Evolutionary conservation across 2,888 invertebrate genomes (phyloP), one percentile per base, ranked within the genome.

Genomic region (Sepiola atlantica): DNA sequence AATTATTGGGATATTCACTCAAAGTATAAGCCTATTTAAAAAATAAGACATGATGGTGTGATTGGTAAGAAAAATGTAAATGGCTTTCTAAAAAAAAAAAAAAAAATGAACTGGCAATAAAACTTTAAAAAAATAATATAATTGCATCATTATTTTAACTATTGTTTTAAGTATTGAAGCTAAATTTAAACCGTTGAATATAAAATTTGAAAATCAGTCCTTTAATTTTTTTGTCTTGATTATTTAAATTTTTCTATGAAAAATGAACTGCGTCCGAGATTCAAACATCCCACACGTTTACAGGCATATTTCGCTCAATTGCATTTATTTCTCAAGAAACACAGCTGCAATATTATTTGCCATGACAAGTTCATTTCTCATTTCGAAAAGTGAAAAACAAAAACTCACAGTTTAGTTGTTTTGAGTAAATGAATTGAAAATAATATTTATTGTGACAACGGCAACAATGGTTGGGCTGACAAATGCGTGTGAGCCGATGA

Each of bases 311-410:
- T 77, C 77, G n/a, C 77, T n/a, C n/a, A 10, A 77, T 77, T 10
- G 28, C n/a, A 77, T 77, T 77, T 77, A 77, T n/a, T 77, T 77
- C n/a, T 77, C 77, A 77, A n/a, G 77, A 77, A 77, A 77, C n/a
- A 77, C n/a, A 28, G 61, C n/a, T n/a, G n/a, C 24, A 61, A 77
- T 16, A n/a, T 77, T 77, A 77, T 77, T 77, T n/a, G 77, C 28
- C 77, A 77, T 77, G 77, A 77, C 77, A 77, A 77, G 77, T 77
- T 77, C 77, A 77, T n/a, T 77, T 77, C 77, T n/a, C n/a, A n/a
- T n/a, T 77, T 4, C n/a, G 28, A 77, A 77, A 77, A 77, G 77
- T 77, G 12, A n/a, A 77, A 77, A 77, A 77, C 77, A 77, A n/a
- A n/a, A 77, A 77, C 77, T 77, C 77, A 77, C 77, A 77, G 12